A percentile compares a stretch with the other conserved stretches of the same genome.
phyloP scores from a whole-genome alignment of 2,888 invertebrate species.

The Cerceris rybyensis region DNA sequence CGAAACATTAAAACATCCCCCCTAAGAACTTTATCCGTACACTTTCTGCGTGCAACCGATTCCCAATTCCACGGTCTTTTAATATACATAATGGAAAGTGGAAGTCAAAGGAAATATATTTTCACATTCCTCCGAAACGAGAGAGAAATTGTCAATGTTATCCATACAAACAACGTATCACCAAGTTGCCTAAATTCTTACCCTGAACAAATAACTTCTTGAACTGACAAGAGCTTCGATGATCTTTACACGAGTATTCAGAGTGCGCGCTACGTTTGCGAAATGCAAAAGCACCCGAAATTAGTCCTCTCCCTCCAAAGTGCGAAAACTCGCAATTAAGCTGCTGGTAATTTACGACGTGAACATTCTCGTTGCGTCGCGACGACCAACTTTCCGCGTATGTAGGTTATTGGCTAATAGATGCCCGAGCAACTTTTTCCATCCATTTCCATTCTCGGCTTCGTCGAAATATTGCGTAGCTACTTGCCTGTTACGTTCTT shows the following conservation, averaged over 20 bases:
- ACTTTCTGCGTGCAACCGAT: too few relatives aligned
- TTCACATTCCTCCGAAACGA: too few relatives aligned
- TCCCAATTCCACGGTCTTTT: too few relatives aligned
- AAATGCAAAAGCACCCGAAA: conserved; percentile 51
- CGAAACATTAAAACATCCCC: too few relatives aligned
- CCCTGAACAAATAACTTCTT: too few relatives aligned
- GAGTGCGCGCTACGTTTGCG: neutral
- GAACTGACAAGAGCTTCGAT: neutral
- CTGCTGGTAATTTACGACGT: conserved; percentile 51
- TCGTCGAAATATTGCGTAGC: neutral
- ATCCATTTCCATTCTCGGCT: conserved; percentile 65
- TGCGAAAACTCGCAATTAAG: conserved; percentile 54
- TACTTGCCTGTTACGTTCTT: neutral
- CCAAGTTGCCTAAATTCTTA: too few relatives aligned
- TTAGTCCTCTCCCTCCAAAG: conserved; percentile 25
- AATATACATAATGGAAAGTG: too few relatives aligned
- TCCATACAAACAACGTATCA: too few relatives aligned
- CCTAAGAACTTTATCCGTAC: too few relatives aligned
- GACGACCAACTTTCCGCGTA: conserved; percentile 61
- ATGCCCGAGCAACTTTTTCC: conserved; percentile 67
- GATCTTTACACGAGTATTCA: conserved; percentile 10
- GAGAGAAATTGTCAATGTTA: too few relatives aligned
- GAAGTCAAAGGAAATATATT: too few relatives aligned
- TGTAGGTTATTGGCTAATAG: conserved; percentile 70
- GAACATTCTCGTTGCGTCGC: conserved; percentile 30